Evolutionary conservation across 2,113 vertebrate species (phyloP).

Genomic region (Chroicocephalus ridibundus): DNA sequence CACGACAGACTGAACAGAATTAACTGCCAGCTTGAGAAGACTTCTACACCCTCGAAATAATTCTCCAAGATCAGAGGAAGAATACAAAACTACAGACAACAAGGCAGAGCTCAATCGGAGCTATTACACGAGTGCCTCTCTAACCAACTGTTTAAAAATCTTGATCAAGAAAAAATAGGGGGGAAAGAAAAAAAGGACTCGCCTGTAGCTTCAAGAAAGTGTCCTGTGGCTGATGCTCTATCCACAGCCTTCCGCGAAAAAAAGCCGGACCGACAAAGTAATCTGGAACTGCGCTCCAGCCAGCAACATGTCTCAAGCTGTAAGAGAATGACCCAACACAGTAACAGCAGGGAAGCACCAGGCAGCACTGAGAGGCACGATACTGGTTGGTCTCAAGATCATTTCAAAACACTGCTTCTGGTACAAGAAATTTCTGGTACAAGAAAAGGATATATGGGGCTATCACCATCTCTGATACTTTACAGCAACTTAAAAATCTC

Average conservation of each 20-base stretch:
- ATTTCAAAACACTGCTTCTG: not conserved
- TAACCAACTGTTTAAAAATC: not conserved
- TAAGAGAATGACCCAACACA: not conserved
- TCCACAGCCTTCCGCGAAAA: constrained; percentile 81
- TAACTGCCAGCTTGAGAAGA: not conserved
- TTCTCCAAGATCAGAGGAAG: not conserved
- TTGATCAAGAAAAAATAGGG: not conserved
- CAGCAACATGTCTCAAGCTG: constrained; percentile 71
- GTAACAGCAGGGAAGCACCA: not conserved
- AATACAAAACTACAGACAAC: not conserved
- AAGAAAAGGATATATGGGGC: not conserved
- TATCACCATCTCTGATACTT: not conserved
- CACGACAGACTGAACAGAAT: not conserved
- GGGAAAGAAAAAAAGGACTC: not conserved
- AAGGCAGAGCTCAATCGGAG: not conserved
- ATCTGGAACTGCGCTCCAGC: constrained; percentile 78
- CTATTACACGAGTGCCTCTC: not conserved
- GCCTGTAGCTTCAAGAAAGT: constrained; percentile 90
- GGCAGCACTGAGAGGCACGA: not conserved
- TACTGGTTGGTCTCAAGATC: not conserved
- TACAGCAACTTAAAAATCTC: not conserved
- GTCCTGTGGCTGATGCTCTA: constrained; percentile 83
- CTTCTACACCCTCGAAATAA: not conserved
- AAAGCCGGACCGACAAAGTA: constrained; percentile 83
- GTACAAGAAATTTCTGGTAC: not conserved